Percentiles rank a stretch among this genome's conserved stretches.
These are phyloP conservation scores for Lasioglossum villosulum DNA, from an alignment of 2,888 invertebrate species.

Conservation along the genomic window DNA sequence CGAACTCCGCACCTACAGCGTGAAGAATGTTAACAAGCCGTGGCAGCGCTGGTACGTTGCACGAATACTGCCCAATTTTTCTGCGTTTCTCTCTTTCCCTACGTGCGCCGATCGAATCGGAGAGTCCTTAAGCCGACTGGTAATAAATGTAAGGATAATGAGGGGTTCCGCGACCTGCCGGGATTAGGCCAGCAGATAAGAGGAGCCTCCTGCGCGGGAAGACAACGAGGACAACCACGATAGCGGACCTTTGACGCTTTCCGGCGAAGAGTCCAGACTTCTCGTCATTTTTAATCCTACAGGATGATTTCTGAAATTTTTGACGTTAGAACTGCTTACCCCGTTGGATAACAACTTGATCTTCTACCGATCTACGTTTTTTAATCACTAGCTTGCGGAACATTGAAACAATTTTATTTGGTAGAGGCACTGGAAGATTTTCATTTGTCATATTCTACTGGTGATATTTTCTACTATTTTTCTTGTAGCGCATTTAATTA, in stretches of 20 bases:
- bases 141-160: slow-evolving; percentile 77
- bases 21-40: slow-evolving; percentile 80
- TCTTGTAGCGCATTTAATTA: not conserved
- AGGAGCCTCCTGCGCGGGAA: slow-evolving; percentile 50
- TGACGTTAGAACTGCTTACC: not conserved
- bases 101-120: slow-evolving; percentile 74
- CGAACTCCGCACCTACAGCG: slow-evolving; percentile 72
- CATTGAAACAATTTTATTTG: not conserved
- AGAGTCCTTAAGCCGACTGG: slow-evolving; percentile 70
- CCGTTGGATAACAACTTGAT: not conserved
- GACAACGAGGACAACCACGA: slow-evolving; percentile 50
- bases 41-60: slow-evolving; percentile 57
- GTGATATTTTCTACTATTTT: not conserved
- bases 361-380: not conserved
- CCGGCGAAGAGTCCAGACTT: not conserved
- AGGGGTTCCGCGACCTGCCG: slow-evolving; percentile 60
- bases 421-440: not conserved
- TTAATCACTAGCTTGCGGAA: not conserved
- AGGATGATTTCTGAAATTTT: not conserved
- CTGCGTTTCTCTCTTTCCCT: slow-evolving; percentile 59
- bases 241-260: slow-evolving; percentile 24
- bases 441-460: not conserved
- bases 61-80: slow-evolving; percentile 71
- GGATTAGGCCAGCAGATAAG: slow-evolving; percentile 72
- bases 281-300: not conserved